Percentiles rank a stretch among this genome's conserved stretches.
These are phyloP conservation scores for Sebastes iracundus DNA, from an alignment of 2,797 vertebrate species.

Conservation along the genomic window DNA sequence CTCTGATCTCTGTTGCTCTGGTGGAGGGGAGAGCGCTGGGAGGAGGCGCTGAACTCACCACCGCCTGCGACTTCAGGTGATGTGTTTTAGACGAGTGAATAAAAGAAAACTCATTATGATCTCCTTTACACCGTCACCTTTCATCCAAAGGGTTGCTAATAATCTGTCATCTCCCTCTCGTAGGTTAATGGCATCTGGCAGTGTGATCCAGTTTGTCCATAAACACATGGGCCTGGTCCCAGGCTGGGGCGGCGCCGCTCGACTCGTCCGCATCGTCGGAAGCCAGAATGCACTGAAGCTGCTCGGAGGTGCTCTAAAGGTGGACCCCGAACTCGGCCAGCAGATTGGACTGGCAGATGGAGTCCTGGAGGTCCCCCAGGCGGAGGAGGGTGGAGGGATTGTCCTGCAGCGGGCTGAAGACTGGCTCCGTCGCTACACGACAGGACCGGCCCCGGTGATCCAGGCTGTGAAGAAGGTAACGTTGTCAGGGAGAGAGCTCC, in stretches of 20 bases:
- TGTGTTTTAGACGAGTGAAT: background rate
- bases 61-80: slow-evolving; percentile 97
- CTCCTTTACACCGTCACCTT: background rate
- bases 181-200: slow-evolving; percentile 91
- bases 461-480: slow-evolving; percentile 89
- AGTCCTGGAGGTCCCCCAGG: slow-evolving; percentile 67
- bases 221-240: slow-evolving; percentile 96
- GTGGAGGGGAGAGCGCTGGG: slow-evolving; percentile 93
- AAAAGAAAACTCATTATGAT: background rate
- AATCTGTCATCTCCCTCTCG: background rate
- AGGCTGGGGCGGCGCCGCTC: slow-evolving; percentile 92
- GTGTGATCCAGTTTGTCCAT: slow-evolving; percentile 94
- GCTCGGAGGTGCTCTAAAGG: slow-evolving; percentile 81
- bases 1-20: slow-evolving; percentile 92
- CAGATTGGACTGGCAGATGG: slow-evolving; percentile 85
- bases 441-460: slow-evolving; percentile 85
- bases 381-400: slow-evolving; percentile 12
- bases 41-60: slow-evolving; percentile 93
- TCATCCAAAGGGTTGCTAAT: background rate
- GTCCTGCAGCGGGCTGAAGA: slow-evolving; percentile 76
- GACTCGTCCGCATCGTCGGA: slow-evolving; percentile 87
- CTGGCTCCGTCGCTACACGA: slow-evolving; percentile 86
- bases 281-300: slow-evolving; percentile 86
- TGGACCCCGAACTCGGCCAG: slow-evolving; percentile 81
- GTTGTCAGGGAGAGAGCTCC: slow-evolving; percentile 87